Conservation (phyloP, 92 coral and sea anemone species). For the Actinostola sp. region DNA sequence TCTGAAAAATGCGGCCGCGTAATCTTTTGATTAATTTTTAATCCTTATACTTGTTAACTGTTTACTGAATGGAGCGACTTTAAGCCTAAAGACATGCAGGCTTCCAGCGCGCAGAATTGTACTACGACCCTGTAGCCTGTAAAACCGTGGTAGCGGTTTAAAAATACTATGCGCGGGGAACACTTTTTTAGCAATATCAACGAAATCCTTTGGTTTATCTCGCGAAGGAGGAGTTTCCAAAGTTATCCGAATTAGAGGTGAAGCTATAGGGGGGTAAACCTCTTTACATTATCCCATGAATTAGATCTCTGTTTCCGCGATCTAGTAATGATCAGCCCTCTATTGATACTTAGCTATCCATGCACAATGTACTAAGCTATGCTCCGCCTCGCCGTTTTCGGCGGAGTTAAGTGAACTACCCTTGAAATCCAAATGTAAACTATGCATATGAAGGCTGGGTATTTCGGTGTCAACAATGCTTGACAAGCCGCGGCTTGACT, state of each 20-base stretch:
- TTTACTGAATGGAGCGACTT: conserved; percentile 30
- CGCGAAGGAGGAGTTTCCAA: conserved; percentile 4
- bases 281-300: conserved; percentile 39
- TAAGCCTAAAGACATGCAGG: conserved; percentile 30
- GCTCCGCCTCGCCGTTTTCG: conserved; percentile 45
- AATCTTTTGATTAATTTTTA: conserved; percentile 88
- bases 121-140: no score
- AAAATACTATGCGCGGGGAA: no score
- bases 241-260: conserved; percentile 26
- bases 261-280: conserved; percentile 7
- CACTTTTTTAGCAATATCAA: no score
- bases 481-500: conserved; percentile 12
- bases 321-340: background rate
- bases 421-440: conserved; percentile 27
- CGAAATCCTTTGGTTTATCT: background rate
- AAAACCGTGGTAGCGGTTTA: no score
- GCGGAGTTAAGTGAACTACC: background rate
- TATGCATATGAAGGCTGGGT: background rate
- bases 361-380: conserved; percentile 5
- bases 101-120: background rate
- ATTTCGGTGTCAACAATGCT: background rate
- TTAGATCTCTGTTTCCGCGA: conserved; percentile 24
- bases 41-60: conserved; percentile 63
- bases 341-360: conserved; percentile 9
- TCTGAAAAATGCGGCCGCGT: conserved; percentile 85